A percentile compares a stretch with the other conserved stretches of the same genome.
Conservation (phyloP, 2,797 vertebrate genomes). For the Chromobotia macracanthus region DNA sequence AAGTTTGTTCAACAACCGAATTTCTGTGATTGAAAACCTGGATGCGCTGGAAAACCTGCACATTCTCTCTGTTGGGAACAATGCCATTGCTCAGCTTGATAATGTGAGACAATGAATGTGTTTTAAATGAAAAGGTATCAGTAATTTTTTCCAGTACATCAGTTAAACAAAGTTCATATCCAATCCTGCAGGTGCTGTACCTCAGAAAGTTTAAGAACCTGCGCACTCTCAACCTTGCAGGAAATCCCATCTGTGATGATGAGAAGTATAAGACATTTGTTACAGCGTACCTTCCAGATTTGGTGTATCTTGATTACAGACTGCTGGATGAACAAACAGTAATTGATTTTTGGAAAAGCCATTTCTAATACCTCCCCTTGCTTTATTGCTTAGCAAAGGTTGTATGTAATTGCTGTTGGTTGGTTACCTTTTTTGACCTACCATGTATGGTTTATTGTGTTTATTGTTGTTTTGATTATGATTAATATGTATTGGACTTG, state of each 20-base stretch:
- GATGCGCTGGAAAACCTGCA: slow-evolving; percentile 82
- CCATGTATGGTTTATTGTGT: not conserved
- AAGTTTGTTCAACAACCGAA: slow-evolving; percentile 85
- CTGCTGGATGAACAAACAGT: slow-evolving; percentile 77
- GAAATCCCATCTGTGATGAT: slow-evolving; percentile 80
- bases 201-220: slow-evolving; percentile 83
- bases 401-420: too few species aligned
- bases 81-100: slow-evolving; percentile 77
- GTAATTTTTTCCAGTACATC: not conserved
- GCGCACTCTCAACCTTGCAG: slow-evolving; percentile 77
- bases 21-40: slow-evolving; percentile 87
- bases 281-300: slow-evolving; percentile 80
- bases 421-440: not conserved
- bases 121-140: not conserved
- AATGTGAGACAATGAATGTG: slow-evolving; percentile 78
- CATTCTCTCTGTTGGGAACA: slow-evolving; percentile 85
- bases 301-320: slow-evolving; percentile 84
- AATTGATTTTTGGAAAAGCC: slow-evolving; percentile 48
- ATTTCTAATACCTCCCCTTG: too few species aligned
- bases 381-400: too few species aligned
- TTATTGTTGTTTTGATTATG: not conserved
- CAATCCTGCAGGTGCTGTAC: slow-evolving; percentile 78
- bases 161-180: not conserved
- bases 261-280: slow-evolving; percentile 78
- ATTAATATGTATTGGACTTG: not conserved